Evolutionary conservation across 2,888 invertebrate genomes (phyloP), one percentile per base, ranked within the genome.

Genomic region (Polyommatus iphigenia): DNA sequence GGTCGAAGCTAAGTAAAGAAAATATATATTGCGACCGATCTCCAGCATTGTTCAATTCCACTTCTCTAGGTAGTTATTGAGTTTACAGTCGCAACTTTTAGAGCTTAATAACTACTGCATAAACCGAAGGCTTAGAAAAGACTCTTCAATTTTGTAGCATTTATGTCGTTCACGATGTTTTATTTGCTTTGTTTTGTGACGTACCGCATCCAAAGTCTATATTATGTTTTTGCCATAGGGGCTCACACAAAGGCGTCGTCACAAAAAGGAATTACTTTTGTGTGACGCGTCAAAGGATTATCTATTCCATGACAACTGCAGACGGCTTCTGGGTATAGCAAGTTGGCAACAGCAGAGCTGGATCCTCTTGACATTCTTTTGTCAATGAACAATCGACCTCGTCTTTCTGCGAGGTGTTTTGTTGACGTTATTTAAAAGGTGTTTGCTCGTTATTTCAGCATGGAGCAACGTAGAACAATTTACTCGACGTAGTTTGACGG

Each of bases 341-440:
- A 29, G 67, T 29, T 67, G 67, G 67, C 29, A 15, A 6, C 15
- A 29, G n/a, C n/a, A 8, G 46, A 50, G 15, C 24, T 54, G 24
- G 75, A 75, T 75, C 54, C 75, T 50, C 75, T 75, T 75, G 75
- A 75, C 75, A 75, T 54, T 75, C 46, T 75, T 75, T 54, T 75
- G 75, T 75, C 75, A 50, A 29, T 75, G 72, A 41, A 72, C 72
- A 72, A 41, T 50, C 75, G 54, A 50, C 75, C 54, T 75, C 46
- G 75, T 54, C 54, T 75, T 7, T 41, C 46, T 41, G 20, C 46
- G 20, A 72, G 46, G 18, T 54, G 75, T 54, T 75, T 75, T 75
- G 50, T 50, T 41, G 72, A n/a, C 41, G 41, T 72, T 72, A n/a
- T 20, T 41, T 54, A 50, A 50, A 73, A 73, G 20, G 24, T 29